Base-by-base conservation (phyloP, 2,113 vertebrate species). In the Polypterus bichir region DNA sequence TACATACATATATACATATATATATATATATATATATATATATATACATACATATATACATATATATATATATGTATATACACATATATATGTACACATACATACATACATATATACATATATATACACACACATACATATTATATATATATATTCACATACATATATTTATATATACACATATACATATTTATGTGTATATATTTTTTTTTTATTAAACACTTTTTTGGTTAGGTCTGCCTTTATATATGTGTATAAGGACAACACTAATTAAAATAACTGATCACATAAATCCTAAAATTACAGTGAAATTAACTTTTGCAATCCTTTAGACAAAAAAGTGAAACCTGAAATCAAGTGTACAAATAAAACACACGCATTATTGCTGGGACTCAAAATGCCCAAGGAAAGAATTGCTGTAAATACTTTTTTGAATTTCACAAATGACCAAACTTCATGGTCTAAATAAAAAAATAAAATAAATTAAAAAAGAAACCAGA, bases 391-490 rank as follows among this genome's bases (percentile, higher is more conserved):
- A 27, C 27, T 27, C 27, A 27, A 27, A 27, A 27, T 27, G 27
- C 51, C 51, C 10, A 52, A 52, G 10, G 7, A 27, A 44, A 44
- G 5, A 58, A 58, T 3, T 58, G 56, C n/a, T 58, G 56, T 58
- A 45, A 58, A 58, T 58, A 58, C 56, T 58, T 45, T 58, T 49
- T 48, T 59, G 72, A 77, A 62, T 73, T 76, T 71, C 74, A 73
- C 80, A 70, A 71, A 82, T 75, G 79, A 80, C 76, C 84, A 79
- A 83, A 75, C 69, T 71, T 81, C 82, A 80, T 74, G 72, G 77
- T 76, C 82, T 74, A 80, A 73, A 74, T 77, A 78, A 81, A 87
- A 88, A 88, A 89, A 84, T 84, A 81, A 74, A 77, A 74, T 77
- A 63, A 69, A 73, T 71, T 71, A 71, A 72, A 76, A 72, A 72